These are phyloP conservation scores for Alsophila aescularia DNA, from an alignment of 2,888 invertebrate genomes.

Conservation along the genomic window DNA sequence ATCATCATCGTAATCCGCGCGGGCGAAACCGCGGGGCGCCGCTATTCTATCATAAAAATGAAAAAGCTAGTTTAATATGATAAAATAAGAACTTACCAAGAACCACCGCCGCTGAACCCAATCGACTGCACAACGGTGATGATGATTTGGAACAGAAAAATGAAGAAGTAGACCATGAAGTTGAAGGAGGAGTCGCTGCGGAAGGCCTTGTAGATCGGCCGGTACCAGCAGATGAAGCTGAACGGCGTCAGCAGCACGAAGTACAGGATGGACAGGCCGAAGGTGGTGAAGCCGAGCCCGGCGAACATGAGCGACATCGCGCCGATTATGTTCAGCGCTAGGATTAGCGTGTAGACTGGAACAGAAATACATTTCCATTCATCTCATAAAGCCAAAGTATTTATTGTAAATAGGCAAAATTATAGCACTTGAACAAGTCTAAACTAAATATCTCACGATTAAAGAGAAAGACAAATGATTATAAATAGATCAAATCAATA, in stretches of 20 bases:
- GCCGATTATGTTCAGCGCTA: constrained; percentile 94
- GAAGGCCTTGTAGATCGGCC: constrained; percentile 99
- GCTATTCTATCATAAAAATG: too few relatives aligned
- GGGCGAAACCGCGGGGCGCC: too few relatives aligned
- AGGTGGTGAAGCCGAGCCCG: constrained; percentile 86
- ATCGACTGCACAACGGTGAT: constrained; percentile 94
- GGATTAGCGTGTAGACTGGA: constrained; percentile 94
- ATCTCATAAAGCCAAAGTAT: too few relatives aligned
- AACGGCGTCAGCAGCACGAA: constrained; percentile 96
- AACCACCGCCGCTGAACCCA: constrained; percentile 93
- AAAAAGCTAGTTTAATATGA: not conserved
- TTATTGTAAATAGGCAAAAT: too few relatives aligned
- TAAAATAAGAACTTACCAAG: constrained; percentile 88
- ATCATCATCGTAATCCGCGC: too few relatives aligned
- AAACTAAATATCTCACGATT: too few relatives aligned
- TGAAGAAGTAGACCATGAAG: constrained; percentile 99
- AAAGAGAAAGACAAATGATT: too few relatives aligned
- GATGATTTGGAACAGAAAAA: constrained; percentile 98
- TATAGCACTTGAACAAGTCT: too few relatives aligned
- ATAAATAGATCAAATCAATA: too few relatives aligned
- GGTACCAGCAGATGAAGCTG: constrained; percentile 96
- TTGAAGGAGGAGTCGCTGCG: constrained; percentile 99
- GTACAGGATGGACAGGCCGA: constrained; percentile 96
- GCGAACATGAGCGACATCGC: constrained; percentile 91
- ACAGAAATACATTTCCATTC: constrained; percentile 41